Conservation (phyloP, 1,140 invertebrate species). For the Chelonus insularis region DNA sequence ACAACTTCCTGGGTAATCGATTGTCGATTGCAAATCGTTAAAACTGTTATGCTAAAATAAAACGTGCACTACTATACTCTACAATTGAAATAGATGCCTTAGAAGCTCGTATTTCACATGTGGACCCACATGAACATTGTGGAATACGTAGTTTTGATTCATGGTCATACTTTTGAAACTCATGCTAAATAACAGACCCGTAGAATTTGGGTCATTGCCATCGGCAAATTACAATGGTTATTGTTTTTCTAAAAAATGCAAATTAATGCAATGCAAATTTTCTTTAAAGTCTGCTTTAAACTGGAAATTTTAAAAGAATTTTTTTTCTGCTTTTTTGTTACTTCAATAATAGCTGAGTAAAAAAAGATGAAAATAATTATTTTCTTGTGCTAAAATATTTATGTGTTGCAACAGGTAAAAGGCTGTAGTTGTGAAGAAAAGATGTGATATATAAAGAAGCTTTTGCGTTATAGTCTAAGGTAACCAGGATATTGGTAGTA, state of each 20-base stretch:
- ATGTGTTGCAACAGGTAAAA: conserved; percentile 29
- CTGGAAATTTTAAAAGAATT: too few relatives aligned
- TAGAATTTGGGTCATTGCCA: conserved; percentile 39
- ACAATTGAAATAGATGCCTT: conserved; percentile 1
- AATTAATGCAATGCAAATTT: too few relatives aligned
- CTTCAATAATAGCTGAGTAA: too few relatives aligned
- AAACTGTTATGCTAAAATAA: background rate
- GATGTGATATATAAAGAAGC: background rate
- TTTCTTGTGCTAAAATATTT: background rate
- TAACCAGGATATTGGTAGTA: conserved; percentile 2
- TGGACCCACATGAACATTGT: too few relatives aligned
- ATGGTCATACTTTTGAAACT: conserved; percentile 40
- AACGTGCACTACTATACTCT: background rate
- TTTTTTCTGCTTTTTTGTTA: too few relatives aligned
- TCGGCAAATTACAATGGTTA: conserved; percentile 29
- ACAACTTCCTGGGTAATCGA: background rate
- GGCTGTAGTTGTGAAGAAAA: background rate
- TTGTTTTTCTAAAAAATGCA: too few relatives aligned
- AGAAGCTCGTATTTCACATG: conserved; percentile 3
- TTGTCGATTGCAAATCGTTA: background rate
- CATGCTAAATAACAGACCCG: conserved; percentile 40
- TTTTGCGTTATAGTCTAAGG: background rate
- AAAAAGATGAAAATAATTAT: too few relatives aligned
- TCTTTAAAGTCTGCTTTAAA: too few relatives aligned
- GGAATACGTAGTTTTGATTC: conserved; percentile 35